Evolutionary conservation across 2,113 vertebrate genomes (phyloP).

Genomic region (Melozone crissalis): DNA sequence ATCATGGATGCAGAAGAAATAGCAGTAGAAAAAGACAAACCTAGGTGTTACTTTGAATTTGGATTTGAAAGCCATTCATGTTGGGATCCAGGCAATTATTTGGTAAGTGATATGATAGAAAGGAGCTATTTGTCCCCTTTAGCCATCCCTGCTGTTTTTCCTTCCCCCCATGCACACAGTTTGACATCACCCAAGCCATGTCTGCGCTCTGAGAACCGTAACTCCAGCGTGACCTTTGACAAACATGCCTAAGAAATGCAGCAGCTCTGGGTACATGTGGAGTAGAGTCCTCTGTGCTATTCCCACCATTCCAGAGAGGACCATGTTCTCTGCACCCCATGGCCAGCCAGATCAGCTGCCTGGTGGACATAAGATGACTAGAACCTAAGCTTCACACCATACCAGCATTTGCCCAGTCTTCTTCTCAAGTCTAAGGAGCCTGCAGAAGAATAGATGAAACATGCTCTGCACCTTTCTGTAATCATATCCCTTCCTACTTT

Average conservation of each 20-base stretch:
- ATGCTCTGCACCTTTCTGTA: background rate
- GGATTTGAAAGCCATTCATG: background rate
- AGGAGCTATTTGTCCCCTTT: background rate
- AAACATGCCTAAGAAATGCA: background rate
- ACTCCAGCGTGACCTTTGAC: background rate
- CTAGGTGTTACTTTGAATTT: background rate
- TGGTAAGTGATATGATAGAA: background rate
- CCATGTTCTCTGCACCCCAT: rapidly evolving
- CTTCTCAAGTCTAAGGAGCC: background rate
- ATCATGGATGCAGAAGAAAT: background rate
- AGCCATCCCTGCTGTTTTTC: background rate
- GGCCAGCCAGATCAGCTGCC: background rate
- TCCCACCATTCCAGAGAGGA: background rate
- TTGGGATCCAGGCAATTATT: background rate
- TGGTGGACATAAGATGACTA: background rate
- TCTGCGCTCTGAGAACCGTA: rapidly evolving
- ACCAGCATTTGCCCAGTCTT: background rate
- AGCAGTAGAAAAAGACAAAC: background rate
- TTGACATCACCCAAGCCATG: background rate
- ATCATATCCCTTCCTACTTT: background rate
- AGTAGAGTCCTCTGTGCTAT: background rate
- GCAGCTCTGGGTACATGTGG: rapidly evolving
- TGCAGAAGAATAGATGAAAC: background rate
- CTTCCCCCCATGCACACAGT: rapidly evolving
- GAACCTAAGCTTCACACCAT: background rate